A percentile compares a stretch with the other conserved stretches of the same genome.
These are phyloP conservation scores for Tyrannus savana DNA, from an alignment of 2,113 vertebrate species.

Conservation along the genomic window DNA sequence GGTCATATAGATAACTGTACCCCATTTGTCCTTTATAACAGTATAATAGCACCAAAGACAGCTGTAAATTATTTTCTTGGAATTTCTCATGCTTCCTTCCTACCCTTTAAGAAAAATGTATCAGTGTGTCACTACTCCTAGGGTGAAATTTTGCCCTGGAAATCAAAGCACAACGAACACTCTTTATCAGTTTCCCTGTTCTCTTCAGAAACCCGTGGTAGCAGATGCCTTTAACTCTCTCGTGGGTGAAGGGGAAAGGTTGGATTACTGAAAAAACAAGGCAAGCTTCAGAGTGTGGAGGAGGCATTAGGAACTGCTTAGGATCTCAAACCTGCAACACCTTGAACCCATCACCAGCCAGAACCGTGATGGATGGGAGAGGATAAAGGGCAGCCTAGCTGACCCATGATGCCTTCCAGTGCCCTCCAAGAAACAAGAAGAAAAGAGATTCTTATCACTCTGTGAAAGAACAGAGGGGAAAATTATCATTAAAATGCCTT, in stretches of 20 bases:
- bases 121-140: neutral
- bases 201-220: slow-evolving; percentile 35
- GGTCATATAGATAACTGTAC: neutral
- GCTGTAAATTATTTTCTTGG: neutral
- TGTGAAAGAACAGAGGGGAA: slow-evolving; percentile 59
- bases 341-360: slow-evolving; percentile 71
- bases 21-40: neutral
- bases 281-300: slow-evolving; percentile 58
- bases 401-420: slow-evolving; percentile 67
- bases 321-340: slow-evolving; percentile 68
- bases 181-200: slow-evolving; percentile 1
- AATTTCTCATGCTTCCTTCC: slow-evolving; percentile 15
- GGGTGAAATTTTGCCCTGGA: neutral
- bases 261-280: slow-evolving; percentile 73
- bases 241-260: slow-evolving; percentile 55
- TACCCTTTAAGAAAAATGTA: neutral
- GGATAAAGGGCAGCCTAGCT: slow-evolving; percentile 66
- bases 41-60: neutral
- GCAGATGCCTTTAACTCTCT: slow-evolving; percentile 68
- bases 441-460: slow-evolving; percentile 69
- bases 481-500: slow-evolving; percentile 69
- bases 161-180: slow-evolving; percentile 20
- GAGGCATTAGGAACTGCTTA: slow-evolving; percentile 66
- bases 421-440: slow-evolving; percentile 63
- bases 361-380: slow-evolving; percentile 66